Base-by-base conservation (phyloP, 2,797 vertebrate genomes). In the Neoniphon sammara region DNA sequence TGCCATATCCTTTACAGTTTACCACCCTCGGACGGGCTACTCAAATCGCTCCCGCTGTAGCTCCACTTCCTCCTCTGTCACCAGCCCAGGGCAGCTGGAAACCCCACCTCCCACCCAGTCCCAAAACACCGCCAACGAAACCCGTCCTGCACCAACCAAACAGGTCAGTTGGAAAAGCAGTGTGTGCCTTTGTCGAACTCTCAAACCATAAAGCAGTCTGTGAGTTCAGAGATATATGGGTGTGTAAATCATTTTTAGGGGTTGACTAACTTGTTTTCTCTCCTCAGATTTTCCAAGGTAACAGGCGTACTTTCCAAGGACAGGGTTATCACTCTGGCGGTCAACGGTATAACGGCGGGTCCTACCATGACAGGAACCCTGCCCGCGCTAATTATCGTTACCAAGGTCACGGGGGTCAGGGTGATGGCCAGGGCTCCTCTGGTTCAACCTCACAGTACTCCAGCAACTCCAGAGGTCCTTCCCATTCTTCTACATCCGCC, bases 21-120 rank as follows among this genome's bases (percentile, higher is more conserved):
- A 97, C 78, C 97, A 97, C 71, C 97, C 97, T 25, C 96, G 95
- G 84, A 98, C 97, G 23, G 95, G 94, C 73, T 98, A 98, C 84
- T 98, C 97, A 11, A 93, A 91, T 69, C 94, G 97, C 1, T 96
- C 95, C 8, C 95, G 95, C 1, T 96, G 96, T 77, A 94, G 94
- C 90, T 96, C 96, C 7, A 85, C 91, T 23, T 87, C 94, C 0
- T 93, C 95, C 5, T 93, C 95, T 6, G 77, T 94, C 60, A 86
- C 91, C 59, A 86, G 87, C 73, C 91, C 94, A 0, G 66, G 85
- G 23, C 68, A 87, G 63, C 85, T 23, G 53, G 93, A 84, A 84
- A 91, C 87, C 0, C 87, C 85, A 47, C 90, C 90, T 85, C 89
- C 88, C 66, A 55, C 85, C 73, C 94, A 87, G 73, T 88, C 78